Evolutionary conservation across 1,140 invertebrate genomes (phyloP), one percentile per base, ranked within the genome.

Genomic region (Drosophila nigrodunni): DNA sequence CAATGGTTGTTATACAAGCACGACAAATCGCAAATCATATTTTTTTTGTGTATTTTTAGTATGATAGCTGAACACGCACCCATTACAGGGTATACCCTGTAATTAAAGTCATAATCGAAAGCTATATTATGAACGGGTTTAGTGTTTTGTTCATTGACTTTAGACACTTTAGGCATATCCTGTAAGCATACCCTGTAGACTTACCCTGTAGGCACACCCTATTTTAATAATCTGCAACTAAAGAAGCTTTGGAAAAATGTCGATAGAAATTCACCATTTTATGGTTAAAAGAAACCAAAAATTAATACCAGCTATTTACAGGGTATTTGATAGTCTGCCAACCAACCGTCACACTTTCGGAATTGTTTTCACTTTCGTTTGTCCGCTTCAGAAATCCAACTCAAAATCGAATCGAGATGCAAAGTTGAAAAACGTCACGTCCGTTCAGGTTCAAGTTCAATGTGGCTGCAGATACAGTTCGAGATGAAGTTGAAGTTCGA

Each of bases 381-480:
- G 78, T 21, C 68, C 46, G 67, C 69, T 52, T 47, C 50, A 64
- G 11, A 25, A 64, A 49, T 73, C 50, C 54, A 68, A 71, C 5
- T 67, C 54, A 66, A 41, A 66, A 9, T 10, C 11, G 9, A 9
- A 30, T 10, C 0, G 7, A 34, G 34, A 39, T 18, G 34, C 21
- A 25, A 58, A 69, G 57, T 50, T 57, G 65, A 30, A 34, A 18
- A 15, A 37, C 57, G 69, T 80, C 79, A 82, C 80, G 82, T 88
- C 69, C 79, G 79, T 37, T 69, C 76, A 87, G 83, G 85, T 87
- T 87, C 83, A 87, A 87, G 82, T 87, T 87, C 82, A 87, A 87
- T 69, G 64, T 64, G 71, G 75, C 80, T 77, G 60, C 41, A 46
- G 67, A 57, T 55, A 67, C 39, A 52, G 34, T 11, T 39, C n/a